Evolutionary conservation across 2,888 invertebrate species (phyloP).

Genomic region (Rapana venosa): DNA sequence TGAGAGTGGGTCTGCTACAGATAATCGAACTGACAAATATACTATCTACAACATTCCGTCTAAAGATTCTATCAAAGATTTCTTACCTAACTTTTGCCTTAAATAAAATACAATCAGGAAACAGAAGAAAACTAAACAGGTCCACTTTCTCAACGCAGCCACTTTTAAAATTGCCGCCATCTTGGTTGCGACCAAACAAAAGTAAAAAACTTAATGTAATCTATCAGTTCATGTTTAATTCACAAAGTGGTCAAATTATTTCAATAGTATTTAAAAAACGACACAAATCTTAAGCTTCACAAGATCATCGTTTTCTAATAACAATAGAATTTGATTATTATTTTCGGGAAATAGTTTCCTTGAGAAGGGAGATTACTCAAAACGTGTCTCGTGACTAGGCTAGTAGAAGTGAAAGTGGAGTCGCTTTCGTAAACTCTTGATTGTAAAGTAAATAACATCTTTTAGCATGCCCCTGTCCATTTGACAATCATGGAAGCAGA

Average conservation of each 20-base stretch:
- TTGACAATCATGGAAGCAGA: neutral
- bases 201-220: neutral
- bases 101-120: neutral
- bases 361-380: slow-evolving; percentile 13
- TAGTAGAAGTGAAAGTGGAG: slow-evolving; percentile 31
- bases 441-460: neutral
- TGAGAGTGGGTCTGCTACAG: too few relatives aligned
- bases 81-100: slow-evolving; percentile 29
- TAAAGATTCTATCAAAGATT: too few relatives aligned
- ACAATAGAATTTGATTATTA: slow-evolving; percentile 10
- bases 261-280: neutral
- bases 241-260: neutral
- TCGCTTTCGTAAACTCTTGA: neutral
- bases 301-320: neutral
- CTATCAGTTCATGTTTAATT: neutral
- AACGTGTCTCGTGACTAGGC: slow-evolving; percentile 22
- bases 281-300: neutral
- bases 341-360: neutral
- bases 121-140: neutral
- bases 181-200: neutral
- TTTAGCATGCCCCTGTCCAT: neutral
- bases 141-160: neutral
- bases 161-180: slow-evolving; percentile 39
- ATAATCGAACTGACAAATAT: too few relatives aligned
- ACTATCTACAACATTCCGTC: too few relatives aligned